phyloP scores from a whole-genome alignment of 2,113 vertebrate species.

The Garra rufa region DNA sequence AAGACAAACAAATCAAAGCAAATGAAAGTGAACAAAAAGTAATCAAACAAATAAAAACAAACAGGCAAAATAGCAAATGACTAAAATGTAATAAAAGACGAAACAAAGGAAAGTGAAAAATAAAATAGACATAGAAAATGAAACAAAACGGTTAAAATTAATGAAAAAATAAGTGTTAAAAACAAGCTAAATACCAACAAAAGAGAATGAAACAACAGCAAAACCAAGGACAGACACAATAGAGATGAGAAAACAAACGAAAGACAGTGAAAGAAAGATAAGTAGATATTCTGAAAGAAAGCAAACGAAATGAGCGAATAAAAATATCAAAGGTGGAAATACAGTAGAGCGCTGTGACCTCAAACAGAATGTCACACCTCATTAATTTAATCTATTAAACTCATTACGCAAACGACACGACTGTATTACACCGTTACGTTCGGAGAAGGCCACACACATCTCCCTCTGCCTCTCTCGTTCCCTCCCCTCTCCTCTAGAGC shows the following conservation, averaged over 20 bases:
- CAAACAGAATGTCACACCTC: neutral
- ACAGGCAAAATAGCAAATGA: too few relatives aligned
- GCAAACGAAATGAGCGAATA: neutral
- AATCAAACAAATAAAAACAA: too few relatives aligned
- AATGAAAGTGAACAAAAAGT: too few relatives aligned
- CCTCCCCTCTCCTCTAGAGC: constrained; percentile 46
- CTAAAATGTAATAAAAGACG: too few relatives aligned
- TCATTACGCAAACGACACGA: constrained; percentile 9
- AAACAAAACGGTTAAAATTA: too few relatives aligned
- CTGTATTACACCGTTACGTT: neutral
- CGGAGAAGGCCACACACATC: neutral
- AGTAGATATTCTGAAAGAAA: neutral
- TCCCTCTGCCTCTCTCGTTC: neutral
- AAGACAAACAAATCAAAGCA: too few relatives aligned
- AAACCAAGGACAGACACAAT: neutral
- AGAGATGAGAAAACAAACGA: neutral
- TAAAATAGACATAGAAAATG: too few relatives aligned
- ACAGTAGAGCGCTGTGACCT: neutral
- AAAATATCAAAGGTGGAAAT: neutral
- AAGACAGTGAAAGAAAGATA: neutral
- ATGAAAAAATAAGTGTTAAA: too few relatives aligned
- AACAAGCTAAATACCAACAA: too few relatives aligned
- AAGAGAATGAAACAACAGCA: neutral
- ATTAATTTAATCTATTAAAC: constrained; percentile 20
- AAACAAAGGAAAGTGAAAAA: too few relatives aligned